phyloP scores from a whole-genome alignment of 2,113 vertebrate genomes.

The Salvator merianae region DNA sequence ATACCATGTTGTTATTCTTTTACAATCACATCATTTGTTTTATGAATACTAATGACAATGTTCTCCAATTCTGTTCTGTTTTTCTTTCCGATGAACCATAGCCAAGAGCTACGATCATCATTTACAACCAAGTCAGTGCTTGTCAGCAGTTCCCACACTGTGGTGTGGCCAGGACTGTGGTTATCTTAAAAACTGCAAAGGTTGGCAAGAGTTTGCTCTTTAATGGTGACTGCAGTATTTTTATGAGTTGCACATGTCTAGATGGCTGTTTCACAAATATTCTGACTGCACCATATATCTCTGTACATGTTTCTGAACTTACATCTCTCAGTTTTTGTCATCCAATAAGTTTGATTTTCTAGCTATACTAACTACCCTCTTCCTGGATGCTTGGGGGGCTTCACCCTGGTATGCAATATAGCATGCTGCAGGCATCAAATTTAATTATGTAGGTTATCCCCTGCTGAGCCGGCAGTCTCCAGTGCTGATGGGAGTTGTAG shows the following conservation, averaged over 20 bases:
- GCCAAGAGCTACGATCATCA: constrained; percentile 39
- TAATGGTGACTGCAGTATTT: constrained; percentile 38
- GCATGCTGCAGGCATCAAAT: constrained; percentile 57
- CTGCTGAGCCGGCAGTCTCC: no score
- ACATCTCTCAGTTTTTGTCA: constrained; percentile 33
- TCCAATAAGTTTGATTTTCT: constrained; percentile 57
- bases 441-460: no score
- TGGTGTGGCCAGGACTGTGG: constrained; percentile 52
- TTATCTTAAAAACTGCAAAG: constrained; percentile 39
- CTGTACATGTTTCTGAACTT: neutral
- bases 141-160: constrained; percentile 57
- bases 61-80: constrained; percentile 16
- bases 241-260: constrained; percentile 43
- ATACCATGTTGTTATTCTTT: neutral
- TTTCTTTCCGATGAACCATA: neutral
- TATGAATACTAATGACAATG: neutral
- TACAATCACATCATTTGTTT: constrained; percentile 4
- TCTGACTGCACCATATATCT: neutral
- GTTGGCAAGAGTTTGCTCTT: constrained; percentile 34
- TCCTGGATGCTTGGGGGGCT: constrained; percentile 54
- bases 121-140: constrained; percentile 50
- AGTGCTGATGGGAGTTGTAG: no score
- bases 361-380: constrained; percentile 62
- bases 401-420: constrained; percentile 54
- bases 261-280: constrained; percentile 15